Conservation (phyloP, 2,113 vertebrate species). For the Indicator indicator region DNA sequence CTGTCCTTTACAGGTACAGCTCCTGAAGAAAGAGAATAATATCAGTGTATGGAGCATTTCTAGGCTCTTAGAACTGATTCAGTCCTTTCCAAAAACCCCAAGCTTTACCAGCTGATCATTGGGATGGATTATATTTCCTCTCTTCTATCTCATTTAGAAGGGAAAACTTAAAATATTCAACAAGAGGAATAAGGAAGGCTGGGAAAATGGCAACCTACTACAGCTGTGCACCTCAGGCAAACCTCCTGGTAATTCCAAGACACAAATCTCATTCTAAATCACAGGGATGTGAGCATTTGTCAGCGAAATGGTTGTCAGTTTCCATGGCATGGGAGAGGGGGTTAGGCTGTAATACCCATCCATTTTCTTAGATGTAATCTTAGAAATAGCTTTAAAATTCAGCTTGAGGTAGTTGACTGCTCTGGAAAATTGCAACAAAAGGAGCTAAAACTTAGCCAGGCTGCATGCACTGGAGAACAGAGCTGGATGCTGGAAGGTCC, state of each 20-base stretch:
- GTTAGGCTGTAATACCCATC: background rate
- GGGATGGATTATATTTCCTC: background rate
- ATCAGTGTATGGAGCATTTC: background rate
- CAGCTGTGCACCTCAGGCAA: background rate
- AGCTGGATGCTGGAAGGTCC: slow-evolving; percentile 8
- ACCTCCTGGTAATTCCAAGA: background rate
- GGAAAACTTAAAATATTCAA: background rate
- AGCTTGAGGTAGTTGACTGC: background rate
- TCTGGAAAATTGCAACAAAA: background rate
- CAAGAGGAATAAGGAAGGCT: background rate
- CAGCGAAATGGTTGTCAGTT: background rate
- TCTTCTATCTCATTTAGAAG: background rate
- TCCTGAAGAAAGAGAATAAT: background rate
- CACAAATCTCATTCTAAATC: background rate
- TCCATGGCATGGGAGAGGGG: background rate
- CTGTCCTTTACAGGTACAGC: background rate
- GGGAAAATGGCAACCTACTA: background rate
- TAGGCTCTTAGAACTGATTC: background rate
- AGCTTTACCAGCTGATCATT: background rate
- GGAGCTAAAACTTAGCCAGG: background rate
- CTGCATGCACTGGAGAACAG: background rate
- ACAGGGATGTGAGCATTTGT: fast-evolving
- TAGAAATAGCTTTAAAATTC: slow-evolving; percentile 1
- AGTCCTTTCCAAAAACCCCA: background rate
- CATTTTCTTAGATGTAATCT: background rate